phyloP scores from a whole-genome alignment of 2,113 vertebrate species.

The Dasyurus viverrinus region DNA sequence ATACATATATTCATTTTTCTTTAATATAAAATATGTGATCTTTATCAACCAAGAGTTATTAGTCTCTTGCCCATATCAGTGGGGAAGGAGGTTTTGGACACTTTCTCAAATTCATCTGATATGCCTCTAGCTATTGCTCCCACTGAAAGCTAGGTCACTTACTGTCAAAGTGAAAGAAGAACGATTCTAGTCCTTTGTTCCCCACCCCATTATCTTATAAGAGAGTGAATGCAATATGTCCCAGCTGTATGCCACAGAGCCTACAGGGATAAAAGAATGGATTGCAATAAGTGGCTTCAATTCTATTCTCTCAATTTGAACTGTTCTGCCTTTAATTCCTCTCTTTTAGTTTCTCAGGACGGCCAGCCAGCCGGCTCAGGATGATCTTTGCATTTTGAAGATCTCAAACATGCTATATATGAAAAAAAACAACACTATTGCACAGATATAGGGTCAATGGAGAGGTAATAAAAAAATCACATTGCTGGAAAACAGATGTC shows the following conservation, averaged over 20 bases:
- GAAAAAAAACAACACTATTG: conserved; percentile 43
- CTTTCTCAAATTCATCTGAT: not conserved
- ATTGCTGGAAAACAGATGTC: conserved; percentile 72
- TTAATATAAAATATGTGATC: not conserved
- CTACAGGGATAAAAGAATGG: conserved; percentile 14
- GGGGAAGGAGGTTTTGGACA: not conserved
- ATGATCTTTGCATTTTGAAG: conserved; percentile 46
- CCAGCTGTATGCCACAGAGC: not conserved
- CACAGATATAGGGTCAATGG: conserved; percentile 57
- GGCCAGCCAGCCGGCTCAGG: conserved; percentile 34
- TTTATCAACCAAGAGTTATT: not conserved
- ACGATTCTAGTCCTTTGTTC: not conserved
- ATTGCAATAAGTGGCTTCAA: not conserved
- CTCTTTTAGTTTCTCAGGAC: not conserved
- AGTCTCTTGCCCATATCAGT: not conserved
- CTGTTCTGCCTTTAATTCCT: not conserved
- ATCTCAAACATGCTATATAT: conserved; percentile 43
- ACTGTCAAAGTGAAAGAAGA: not conserved
- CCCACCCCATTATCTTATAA: not conserved
- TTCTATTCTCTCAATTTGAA: conserved; percentile 6
- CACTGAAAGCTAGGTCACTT: not conserved
- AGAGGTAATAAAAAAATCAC: conserved; percentile 70
- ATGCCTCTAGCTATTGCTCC: conserved; percentile 17
- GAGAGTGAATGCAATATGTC: not conserved
- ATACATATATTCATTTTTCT: not conserved